Evolutionary conservation across 1,140 invertebrate genomes (phyloP).

Genomic region (Antheraea pernyi): DNA sequence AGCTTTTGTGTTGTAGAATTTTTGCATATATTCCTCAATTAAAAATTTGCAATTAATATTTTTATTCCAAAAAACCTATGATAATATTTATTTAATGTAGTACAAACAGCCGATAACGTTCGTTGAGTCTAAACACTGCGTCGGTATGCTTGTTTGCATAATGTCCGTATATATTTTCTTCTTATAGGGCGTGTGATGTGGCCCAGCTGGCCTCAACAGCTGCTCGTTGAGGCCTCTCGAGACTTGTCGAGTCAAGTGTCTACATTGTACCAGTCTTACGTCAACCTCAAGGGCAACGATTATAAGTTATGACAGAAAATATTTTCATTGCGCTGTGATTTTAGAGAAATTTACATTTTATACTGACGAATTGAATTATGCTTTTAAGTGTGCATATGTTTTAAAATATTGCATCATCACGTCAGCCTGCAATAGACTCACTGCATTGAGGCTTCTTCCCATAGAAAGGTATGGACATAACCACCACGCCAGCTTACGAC

Average conservation of each 20-base stretch:
- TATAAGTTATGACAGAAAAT: constrained; percentile 13
- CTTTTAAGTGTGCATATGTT: background rate
- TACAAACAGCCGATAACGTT: constrained; percentile 10
- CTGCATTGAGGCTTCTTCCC: no score
- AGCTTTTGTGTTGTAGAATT: no score
- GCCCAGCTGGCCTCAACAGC: constrained; percentile 14
- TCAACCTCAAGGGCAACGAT: constrained; percentile 12
- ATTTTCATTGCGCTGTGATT: constrained; percentile 8
- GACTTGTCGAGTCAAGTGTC: constrained; percentile 9
- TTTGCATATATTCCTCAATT: no score
- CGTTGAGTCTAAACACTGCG: constrained; percentile 1
- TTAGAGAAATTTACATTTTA: background rate
- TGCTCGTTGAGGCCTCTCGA: constrained; percentile 10
- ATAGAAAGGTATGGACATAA: no score
- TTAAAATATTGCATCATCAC: no score
- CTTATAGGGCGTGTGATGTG: background rate
- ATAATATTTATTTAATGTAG: constrained; percentile 7
- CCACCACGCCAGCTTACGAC: no score
- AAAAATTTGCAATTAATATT: no score
- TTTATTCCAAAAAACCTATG: background rate
- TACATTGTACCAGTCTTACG: constrained; percentile 8
- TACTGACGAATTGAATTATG: background rate
- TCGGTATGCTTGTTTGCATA: constrained; percentile 12
- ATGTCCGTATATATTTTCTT: constrained; percentile 12
- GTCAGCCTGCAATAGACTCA: no score